Conservation (phyloP, 2,113 vertebrate genomes). For the Scytalopus superciliaris region DNA sequence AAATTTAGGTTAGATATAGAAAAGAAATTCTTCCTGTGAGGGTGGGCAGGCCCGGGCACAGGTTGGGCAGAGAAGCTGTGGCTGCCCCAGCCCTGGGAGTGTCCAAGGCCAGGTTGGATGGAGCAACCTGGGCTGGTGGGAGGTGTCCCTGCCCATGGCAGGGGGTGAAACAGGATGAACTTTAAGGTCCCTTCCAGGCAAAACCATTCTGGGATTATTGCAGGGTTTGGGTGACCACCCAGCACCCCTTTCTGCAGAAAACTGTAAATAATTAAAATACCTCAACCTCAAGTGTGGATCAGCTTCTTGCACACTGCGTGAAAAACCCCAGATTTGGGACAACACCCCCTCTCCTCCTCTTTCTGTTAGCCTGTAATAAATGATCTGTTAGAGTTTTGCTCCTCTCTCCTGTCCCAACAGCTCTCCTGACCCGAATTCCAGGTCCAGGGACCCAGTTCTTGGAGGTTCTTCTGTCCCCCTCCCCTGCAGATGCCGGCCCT, state of each 20-base stretch:
- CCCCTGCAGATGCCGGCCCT: background rate
- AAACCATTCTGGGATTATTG: rapidly evolving
- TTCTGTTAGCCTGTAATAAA: background rate
- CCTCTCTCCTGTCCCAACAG: background rate
- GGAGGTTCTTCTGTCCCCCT: background rate
- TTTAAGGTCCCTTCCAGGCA: background rate
- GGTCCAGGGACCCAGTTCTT: background rate
- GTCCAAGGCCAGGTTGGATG: rapidly evolving
- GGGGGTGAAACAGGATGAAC: background rate
- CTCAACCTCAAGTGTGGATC: rapidly evolving
- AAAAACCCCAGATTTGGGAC: background rate
- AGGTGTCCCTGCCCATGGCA: background rate
- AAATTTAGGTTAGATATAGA: rapidly evolving
- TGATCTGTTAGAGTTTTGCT: rapidly evolving
- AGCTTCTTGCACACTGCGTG: background rate
- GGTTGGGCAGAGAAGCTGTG: background rate
- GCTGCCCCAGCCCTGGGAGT: background rate
- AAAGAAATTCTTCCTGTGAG: background rate
- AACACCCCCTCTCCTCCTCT: background rate
- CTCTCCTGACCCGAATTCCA: rapidly evolving
- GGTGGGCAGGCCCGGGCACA: background rate
- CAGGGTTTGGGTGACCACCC: background rate
- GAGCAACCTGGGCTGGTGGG: background rate
- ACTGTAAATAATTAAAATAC: rapidly evolving
- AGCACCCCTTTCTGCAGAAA: background rate